phyloP scores from a whole-genome alignment of 1,140 invertebrate genomes.

The Drosophila ambigua region DNA sequence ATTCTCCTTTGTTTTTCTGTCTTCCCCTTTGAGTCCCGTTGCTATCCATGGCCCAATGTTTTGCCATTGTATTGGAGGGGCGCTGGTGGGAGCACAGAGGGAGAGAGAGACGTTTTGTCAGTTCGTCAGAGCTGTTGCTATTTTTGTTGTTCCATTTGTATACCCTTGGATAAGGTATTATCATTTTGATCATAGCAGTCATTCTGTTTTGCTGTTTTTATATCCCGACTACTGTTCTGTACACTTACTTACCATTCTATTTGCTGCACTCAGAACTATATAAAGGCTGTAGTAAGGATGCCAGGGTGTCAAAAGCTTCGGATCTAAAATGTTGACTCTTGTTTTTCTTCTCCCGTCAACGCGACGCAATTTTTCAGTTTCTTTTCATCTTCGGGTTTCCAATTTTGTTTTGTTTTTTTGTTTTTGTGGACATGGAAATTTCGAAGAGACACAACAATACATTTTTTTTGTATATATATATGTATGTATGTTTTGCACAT shows the following conservation, averaged over 20 bases:
- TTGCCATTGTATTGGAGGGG: slow-evolving; percentile 15
- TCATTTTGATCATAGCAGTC: not conserved
- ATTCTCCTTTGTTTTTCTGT: slow-evolving; percentile 40
- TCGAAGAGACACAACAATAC: slow-evolving; percentile 35
- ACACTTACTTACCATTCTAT: not conserved
- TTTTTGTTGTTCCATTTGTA: slow-evolving; percentile 31
- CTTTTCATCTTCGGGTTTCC: slow-evolving; percentile 47
- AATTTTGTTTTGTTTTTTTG: slow-evolving; percentile 47
- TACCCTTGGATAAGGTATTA: too few relatives aligned
- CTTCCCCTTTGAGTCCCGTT: slow-evolving; percentile 34
- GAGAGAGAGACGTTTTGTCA: slow-evolving; percentile 53
- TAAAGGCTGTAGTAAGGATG: too few relatives aligned
- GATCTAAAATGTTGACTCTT: slow-evolving; percentile 24
- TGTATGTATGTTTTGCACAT: too few relatives aligned
- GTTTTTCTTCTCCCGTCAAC: slow-evolving; percentile 25
- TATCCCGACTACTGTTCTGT: not conserved
- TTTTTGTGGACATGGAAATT: slow-evolving; percentile 51
- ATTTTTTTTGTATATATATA: slow-evolving; percentile 47
- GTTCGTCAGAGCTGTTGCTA: slow-evolving; percentile 42
- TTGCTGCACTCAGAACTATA: too few relatives aligned
- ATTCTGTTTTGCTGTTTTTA: slow-evolving; percentile 4
- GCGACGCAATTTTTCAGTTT: slow-evolving; percentile 62
- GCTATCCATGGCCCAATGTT: slow-evolving; percentile 25
- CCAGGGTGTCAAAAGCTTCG: too few relatives aligned
- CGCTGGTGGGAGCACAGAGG: not conserved